These are phyloP conservation scores for Mythimna albipuncta DNA, from an alignment of 2,888 invertebrate genomes.

Conservation along the genomic window DNA sequence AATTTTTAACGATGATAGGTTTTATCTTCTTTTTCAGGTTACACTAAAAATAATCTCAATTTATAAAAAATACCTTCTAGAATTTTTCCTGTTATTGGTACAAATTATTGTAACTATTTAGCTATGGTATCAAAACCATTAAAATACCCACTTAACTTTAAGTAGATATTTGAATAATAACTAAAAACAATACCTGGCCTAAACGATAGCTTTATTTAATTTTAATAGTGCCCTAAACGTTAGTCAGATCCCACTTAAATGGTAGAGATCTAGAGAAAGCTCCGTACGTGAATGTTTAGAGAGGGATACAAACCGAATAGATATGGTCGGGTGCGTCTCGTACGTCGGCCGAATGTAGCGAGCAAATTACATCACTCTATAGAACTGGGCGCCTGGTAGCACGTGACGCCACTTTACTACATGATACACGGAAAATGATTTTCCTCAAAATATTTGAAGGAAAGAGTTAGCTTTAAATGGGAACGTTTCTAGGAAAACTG, in stretches of 20 bases:
- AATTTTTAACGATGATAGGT: neutral
- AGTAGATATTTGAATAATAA: neutral
- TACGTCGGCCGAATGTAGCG: conserved; percentile 68
- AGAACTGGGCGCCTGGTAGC: conserved; percentile 58
- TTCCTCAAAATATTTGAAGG: conserved; percentile 21
- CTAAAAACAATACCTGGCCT: neutral
- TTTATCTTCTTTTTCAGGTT: neutral
- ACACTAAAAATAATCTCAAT: neutral
- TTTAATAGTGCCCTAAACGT: conserved; percentile 27
- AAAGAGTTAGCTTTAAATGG: neutral
- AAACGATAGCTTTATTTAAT: conserved; percentile 14
- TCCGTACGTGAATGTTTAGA: conserved; percentile 62
- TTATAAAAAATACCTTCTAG: neutral
- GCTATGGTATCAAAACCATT: neutral
- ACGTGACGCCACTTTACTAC: conserved; percentile 54
- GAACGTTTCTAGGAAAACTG: neutral
- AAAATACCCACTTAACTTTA: neutral
- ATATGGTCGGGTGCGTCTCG: conserved; percentile 67
- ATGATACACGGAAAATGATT: conserved; percentile 52
- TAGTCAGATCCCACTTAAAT: conserved; percentile 41
- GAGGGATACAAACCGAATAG: conserved; percentile 67
- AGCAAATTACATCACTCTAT: conserved; percentile 73
- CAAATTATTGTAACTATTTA: neutral
- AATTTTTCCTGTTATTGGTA: neutral
- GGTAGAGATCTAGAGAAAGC: conserved; percentile 47